Conservation (phyloP, 2,797 vertebrate species). For the Characodon lateralis region DNA sequence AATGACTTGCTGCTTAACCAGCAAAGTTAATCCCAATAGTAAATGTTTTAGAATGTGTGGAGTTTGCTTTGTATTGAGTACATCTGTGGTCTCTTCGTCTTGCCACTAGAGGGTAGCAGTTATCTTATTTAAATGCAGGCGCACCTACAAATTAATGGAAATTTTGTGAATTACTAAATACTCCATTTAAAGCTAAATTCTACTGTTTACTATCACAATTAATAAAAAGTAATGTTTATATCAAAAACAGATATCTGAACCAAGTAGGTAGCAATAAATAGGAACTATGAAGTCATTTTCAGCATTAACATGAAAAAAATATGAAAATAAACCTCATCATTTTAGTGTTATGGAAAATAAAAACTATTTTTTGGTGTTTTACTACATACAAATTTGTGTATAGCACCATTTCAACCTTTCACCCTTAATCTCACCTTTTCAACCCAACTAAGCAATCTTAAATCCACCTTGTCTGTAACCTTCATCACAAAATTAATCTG, state of each 20-base stretch:
- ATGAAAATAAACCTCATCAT: background rate
- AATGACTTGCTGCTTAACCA: background rate
- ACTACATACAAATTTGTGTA: background rate
- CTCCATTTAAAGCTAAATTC: background rate
- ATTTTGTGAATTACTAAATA: background rate
- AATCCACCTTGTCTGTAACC: constrained; percentile 37
- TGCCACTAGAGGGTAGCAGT: constrained; percentile 37
- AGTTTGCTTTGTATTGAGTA: background rate
- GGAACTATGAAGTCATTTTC: background rate
- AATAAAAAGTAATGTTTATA: background rate
- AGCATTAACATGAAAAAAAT: background rate
- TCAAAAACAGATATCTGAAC: background rate
- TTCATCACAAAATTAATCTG: constrained; percentile 29
- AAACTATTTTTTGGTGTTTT: background rate
- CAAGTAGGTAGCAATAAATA: background rate
- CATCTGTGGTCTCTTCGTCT: constrained; percentile 11
- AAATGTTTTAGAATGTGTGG: background rate
- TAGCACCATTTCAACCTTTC: background rate
- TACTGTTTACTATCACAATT: background rate
- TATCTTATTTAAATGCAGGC: background rate
- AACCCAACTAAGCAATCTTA: constrained; percentile 38
- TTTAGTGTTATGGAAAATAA: background rate
- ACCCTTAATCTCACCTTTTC: background rate
- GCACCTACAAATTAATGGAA: background rate
- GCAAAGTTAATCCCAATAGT: background rate